Percentiles rank a stretch among this genome's conserved stretches.
These are phyloP conservation scores for Rhabdomys pumilio DNA, from an alignment of 2,797 vertebrate species.

Conservation along the genomic window DNA sequence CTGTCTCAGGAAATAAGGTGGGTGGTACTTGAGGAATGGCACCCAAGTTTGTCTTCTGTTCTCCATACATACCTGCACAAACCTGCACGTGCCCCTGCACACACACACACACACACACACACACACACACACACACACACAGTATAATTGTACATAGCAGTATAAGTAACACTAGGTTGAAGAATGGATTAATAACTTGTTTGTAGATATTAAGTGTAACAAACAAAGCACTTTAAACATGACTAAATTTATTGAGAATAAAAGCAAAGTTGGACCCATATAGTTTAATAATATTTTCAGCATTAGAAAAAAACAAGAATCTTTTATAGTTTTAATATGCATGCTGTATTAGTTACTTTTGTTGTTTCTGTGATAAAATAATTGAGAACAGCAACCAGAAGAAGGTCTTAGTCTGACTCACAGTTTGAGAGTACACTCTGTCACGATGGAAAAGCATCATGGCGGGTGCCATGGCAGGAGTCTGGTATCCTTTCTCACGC, in stretches of 20 bases:
- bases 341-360: not conserved
- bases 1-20: not conserved
- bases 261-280: not conserved
- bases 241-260: not conserved
- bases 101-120: too few species aligned
- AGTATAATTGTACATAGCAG: not conserved
- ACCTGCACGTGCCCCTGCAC: not conserved
- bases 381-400: not conserved
- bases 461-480: not conserved
- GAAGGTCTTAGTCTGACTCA: not conserved
- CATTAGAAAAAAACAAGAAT: not conserved
- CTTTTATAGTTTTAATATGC: not conserved
- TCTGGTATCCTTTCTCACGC: not conserved
- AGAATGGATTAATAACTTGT: not conserved
- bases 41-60: not conserved
- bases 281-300: not conserved
- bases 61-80: not conserved
- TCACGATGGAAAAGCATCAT: not conserved
- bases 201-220: not conserved
- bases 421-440: not conserved
- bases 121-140: not conserved
- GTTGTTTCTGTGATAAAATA: not conserved
- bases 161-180: not conserved
- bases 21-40: not conserved
- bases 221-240: not conserved